phyloP scores from a whole-genome alignment of 2,888 invertebrate species.

The Cephus rjabovi region DNA sequence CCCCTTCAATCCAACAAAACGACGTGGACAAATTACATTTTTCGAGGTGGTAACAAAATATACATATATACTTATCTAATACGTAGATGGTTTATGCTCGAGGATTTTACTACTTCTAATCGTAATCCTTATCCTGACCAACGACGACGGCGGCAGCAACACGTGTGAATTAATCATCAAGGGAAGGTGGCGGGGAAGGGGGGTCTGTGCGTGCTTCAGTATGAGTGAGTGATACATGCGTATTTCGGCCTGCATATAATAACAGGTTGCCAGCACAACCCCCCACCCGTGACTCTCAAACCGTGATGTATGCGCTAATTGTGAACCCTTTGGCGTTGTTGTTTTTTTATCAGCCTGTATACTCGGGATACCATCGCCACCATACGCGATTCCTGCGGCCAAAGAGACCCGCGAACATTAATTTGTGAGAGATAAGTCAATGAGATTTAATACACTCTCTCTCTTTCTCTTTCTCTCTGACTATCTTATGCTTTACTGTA shows the following conservation, averaged over 20 bases:
- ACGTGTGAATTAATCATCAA: slow-evolving; percentile 58
- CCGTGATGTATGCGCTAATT: slow-evolving; percentile 63
- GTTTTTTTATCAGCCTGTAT: slow-evolving; percentile 14
- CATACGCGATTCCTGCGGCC: slow-evolving; percentile 1
- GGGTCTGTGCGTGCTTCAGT: slow-evolving; percentile 31
- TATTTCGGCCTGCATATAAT: slow-evolving; percentile 54
- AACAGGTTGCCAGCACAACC: slow-evolving; percentile 58
- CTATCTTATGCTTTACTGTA: background rate
- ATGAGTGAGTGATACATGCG: slow-evolving; percentile 35
- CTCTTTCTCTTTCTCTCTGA: background rate
- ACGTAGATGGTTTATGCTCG: background rate
- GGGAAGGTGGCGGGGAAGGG: slow-evolving; percentile 32
- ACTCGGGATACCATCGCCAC: background rate
- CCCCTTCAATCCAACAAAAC: background rate
- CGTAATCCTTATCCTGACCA: background rate
- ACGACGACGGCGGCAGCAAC: slow-evolving; percentile 9
- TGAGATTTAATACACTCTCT: slow-evolving; percentile 17
- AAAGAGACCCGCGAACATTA: slow-evolving; percentile 17
- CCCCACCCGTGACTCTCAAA: slow-evolving; percentile 42
- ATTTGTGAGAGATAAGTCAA: slow-evolving; percentile 13
- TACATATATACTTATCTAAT: background rate
- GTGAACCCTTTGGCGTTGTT: slow-evolving; percentile 45
- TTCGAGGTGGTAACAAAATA: background rate
- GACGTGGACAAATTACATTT: background rate
- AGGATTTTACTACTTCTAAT: background rate